A percentile compares a stretch with the other conserved stretches of the same genome.
Conservation (phyloP, 2,113 vertebrate genomes). For the Budorcas taxicolor region DNA sequence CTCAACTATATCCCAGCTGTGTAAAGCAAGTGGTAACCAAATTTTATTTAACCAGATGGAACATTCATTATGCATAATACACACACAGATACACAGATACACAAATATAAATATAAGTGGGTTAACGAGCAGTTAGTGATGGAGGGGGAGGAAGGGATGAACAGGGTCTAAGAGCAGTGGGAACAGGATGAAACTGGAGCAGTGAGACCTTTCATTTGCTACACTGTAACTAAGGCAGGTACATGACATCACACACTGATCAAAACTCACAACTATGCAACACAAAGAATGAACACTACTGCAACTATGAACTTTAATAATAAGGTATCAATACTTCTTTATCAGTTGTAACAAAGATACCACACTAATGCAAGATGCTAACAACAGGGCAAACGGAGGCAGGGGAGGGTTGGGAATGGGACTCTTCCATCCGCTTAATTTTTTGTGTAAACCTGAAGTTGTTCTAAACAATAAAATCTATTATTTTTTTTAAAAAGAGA, state of each 20-base stretch:
- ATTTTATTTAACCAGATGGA: background rate
- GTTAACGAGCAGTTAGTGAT: background rate
- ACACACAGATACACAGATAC: background rate
- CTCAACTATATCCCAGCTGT: background rate
- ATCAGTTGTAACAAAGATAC: background rate
- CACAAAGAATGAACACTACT: background rate
- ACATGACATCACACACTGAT: background rate
- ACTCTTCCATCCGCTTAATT: background rate
- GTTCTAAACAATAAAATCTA: background rate
- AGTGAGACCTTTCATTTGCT: background rate
- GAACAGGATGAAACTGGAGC: background rate
- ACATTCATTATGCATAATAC: background rate
- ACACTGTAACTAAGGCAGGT: background rate
- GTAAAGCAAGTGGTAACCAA: background rate
- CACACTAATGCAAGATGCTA: background rate
- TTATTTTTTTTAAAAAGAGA: background rate
- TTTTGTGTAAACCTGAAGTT: background rate
- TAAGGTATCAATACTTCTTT: background rate
- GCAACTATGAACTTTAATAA: background rate
- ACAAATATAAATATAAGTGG: background rate
- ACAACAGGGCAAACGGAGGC: background rate
- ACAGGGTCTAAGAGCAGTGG: background rate
- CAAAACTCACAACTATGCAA: background rate
- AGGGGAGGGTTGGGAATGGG: fast-evolving
- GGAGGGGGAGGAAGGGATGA: fast-evolving